Conservation (phyloP, 2,113 vertebrate genomes). For the Hypanus sabinus region DNA sequence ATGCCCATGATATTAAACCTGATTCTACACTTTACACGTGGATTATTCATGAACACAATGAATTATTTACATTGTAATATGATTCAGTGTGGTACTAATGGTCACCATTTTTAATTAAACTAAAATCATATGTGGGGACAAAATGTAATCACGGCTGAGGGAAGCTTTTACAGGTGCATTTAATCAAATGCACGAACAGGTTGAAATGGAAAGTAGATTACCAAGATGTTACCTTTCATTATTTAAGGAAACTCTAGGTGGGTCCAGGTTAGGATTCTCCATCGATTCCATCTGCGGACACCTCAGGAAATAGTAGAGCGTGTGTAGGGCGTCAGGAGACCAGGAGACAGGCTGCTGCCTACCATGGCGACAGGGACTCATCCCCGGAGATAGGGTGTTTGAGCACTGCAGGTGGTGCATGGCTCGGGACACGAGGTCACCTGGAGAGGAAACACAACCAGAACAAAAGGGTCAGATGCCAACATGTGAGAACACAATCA, state of each 20-base stretch:
- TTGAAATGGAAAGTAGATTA: background rate
- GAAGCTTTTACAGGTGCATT: background rate
- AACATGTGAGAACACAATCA: background rate
- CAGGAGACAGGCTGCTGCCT: conserved; percentile 85
- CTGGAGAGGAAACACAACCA: conserved; percentile 49
- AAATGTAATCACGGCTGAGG: too few species aligned
- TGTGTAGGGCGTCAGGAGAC: conserved; percentile 93
- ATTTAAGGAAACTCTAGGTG: conserved; percentile 87
- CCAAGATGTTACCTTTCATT: conserved; percentile 74
- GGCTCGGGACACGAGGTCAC: conserved; percentile 89
- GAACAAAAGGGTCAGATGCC: background rate
- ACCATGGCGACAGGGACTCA: conserved; percentile 76
- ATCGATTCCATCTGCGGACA: conserved; percentile 98
- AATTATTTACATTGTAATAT: background rate
- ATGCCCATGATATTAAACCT: too few species aligned
- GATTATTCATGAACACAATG: background rate
- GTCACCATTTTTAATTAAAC: background rate
- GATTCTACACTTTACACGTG: background rate
- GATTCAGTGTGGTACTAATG: background rate
- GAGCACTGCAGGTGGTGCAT: conserved; percentile 98
- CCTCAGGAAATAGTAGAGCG: conserved; percentile 96
- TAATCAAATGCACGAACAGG: background rate
- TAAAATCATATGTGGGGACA: background rate
- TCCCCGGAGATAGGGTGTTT: conserved; percentile 68
- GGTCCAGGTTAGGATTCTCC: conserved; percentile 98